phyloP scores from a whole-genome alignment of 2,797 vertebrate species.

The Onychomys torridus region DNA sequence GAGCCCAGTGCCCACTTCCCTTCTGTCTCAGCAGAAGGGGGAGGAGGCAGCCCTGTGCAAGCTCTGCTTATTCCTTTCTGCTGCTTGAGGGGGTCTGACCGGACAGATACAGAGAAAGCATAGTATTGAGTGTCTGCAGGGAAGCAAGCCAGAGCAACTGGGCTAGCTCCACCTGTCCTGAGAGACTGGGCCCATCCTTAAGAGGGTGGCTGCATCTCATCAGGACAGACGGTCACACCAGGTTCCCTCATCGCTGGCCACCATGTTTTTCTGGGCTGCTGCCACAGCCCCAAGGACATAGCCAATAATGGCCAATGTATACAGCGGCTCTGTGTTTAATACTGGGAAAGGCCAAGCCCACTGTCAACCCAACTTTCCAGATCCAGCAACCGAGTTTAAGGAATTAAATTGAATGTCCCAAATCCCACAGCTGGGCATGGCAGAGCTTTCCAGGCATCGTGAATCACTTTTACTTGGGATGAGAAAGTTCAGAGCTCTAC shows the following conservation, averaged over 20 bases:
- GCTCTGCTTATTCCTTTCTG: background rate
- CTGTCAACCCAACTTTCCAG: background rate
- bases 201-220: background rate
- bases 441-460: background rate
- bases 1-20: background rate
- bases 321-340: background rate
- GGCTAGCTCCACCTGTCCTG: background rate
- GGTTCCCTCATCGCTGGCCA: background rate
- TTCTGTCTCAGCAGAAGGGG: background rate
- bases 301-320: background rate
- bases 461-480: background rate
- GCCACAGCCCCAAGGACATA: background rate
- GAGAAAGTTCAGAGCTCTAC: background rate
- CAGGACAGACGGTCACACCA: background rate
- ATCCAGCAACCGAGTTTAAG: background rate
- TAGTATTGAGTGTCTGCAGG: background rate
- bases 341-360: background rate
- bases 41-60: background rate
- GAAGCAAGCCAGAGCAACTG: background rate
- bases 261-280: background rate
- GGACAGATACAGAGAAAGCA: background rate
- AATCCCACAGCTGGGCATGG: background rate
- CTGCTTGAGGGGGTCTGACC: background rate
- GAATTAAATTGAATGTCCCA: background rate
- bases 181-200: background rate